Percentiles rank a stretch among this genome's conserved stretches.
phyloP scores from a whole-genome alignment of 2,797 vertebrate genomes.

The Leptodactylus fallax region DNA sequence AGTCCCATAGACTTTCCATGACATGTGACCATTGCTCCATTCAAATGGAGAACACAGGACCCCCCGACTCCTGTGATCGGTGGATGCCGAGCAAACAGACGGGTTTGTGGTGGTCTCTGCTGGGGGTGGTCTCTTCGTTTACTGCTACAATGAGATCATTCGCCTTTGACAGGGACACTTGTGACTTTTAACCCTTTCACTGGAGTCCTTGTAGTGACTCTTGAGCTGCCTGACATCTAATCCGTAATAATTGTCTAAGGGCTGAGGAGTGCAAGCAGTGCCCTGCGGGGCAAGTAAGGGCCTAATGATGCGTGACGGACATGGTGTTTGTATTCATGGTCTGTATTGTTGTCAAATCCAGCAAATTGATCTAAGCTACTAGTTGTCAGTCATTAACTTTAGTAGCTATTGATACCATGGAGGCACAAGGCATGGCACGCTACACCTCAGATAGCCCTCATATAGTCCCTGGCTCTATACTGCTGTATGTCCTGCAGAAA shows the following conservation, averaged over 20 bases:
- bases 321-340: not conserved
- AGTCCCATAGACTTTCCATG: too few relatives aligned
- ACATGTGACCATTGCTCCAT: too few relatives aligned
- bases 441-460: too few relatives aligned
- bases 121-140: not conserved
- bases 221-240: not conserved
- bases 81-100: too few relatives aligned
- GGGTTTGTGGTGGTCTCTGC: not conserved
- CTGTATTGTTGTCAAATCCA: not conserved
- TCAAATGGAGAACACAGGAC: too few relatives aligned
- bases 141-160: not conserved
- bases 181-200: not conserved
- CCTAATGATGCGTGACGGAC: constrained; percentile 2
- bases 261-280: too few relatives aligned
- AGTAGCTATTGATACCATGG: not conserved
- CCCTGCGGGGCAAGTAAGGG: not conserved
- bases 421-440: too few relatives aligned
- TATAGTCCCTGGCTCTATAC: too few relatives aligned
- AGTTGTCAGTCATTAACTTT: not conserved
- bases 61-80: too few relatives aligned
- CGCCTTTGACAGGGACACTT: not conserved
- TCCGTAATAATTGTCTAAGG: not conserved
- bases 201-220: not conserved
- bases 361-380: not conserved
- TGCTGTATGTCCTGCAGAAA: too few relatives aligned